Evolutionary conservation across 2,888 invertebrate species (phyloP).

Genomic region (Corbicula japonica): DNA sequence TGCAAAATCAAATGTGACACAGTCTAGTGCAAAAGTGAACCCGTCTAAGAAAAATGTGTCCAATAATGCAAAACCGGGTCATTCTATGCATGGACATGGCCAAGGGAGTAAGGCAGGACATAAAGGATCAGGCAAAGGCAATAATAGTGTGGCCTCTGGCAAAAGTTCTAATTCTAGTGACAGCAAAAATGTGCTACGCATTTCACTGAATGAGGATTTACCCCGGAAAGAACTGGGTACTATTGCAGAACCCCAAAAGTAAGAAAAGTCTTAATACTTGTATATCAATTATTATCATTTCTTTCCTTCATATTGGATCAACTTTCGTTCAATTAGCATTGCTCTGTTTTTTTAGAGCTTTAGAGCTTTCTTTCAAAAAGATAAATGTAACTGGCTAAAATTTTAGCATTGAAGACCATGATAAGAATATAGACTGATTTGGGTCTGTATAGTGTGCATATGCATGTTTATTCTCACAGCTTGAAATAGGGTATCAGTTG

Average conservation of each 20-base stretch:
- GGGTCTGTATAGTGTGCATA: too few relatives aligned
- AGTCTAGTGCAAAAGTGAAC: slow-evolving; percentile 35
- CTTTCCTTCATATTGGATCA: too few relatives aligned
- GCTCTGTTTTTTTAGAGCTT: too few relatives aligned
- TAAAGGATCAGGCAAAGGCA: slow-evolving; percentile 33
- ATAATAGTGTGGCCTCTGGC: slow-evolving; percentile 34
- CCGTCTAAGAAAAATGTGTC: slow-evolving; percentile 51
- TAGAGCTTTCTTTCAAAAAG: too few relatives aligned
- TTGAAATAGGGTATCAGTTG: too few relatives aligned
- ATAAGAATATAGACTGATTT: too few relatives aligned
- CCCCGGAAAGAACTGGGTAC: slow-evolving; percentile 68
- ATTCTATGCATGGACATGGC: slow-evolving; percentile 29
- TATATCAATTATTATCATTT: too few relatives aligned
- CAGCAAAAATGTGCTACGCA: slow-evolving; percentile 50
- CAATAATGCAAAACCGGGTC: slow-evolving; percentile 50
- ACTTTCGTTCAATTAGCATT: too few relatives aligned
- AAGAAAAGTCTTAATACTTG: slow-evolving; percentile 33
- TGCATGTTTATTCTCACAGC: too few relatives aligned
- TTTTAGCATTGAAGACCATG: too few relatives aligned
- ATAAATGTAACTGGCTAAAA: too few relatives aligned
- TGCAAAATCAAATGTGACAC: slow-evolving; percentile 32
- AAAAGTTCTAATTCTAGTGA: slow-evolving; percentile 39
- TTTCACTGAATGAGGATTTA: slow-evolving; percentile 69
- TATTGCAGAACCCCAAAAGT: slow-evolving; percentile 73
- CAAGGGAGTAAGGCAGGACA: slow-evolving; percentile 43